These are phyloP conservation scores for Anastrepha ludens DNA, from an alignment of 1,140 invertebrate genomes.

Conservation along the genomic window DNA sequence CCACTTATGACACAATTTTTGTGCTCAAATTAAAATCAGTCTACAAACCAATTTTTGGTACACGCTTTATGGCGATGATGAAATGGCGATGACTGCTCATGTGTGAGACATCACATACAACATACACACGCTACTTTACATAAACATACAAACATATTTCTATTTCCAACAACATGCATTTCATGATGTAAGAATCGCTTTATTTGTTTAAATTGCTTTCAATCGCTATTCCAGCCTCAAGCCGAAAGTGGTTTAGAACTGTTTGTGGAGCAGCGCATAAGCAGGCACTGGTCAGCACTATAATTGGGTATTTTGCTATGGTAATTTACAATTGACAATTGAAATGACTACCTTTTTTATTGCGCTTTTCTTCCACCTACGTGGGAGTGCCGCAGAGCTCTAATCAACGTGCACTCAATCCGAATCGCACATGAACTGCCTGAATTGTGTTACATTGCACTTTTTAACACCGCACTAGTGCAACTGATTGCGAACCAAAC, in stretches of 20 bases:
- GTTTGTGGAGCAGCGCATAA: background rate
- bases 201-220: conserved; percentile 44
- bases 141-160: background rate
- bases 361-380: background rate
- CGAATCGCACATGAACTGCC: background rate
- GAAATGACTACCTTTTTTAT: conserved; percentile 5
- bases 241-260: background rate
- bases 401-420: background rate
- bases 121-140: background rate
- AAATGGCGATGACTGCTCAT: conserved; percentile 32
- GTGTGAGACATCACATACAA: background rate
- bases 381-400: background rate
- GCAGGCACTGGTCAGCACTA: too few relatives aligned
- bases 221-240: conserved; percentile 9
- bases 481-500: background rate
- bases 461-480: background rate
- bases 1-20: background rate
- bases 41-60: background rate
- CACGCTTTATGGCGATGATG: background rate
- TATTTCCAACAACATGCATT: background rate
- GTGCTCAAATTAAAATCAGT: background rate
- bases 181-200: conserved; percentile 23
- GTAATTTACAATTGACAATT: conserved; percentile 37
- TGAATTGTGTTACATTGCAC: background rate
- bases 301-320: background rate